phyloP scores from a whole-genome alignment of 2,113 vertebrate genomes.

The Tachycineta bicolor region DNA sequence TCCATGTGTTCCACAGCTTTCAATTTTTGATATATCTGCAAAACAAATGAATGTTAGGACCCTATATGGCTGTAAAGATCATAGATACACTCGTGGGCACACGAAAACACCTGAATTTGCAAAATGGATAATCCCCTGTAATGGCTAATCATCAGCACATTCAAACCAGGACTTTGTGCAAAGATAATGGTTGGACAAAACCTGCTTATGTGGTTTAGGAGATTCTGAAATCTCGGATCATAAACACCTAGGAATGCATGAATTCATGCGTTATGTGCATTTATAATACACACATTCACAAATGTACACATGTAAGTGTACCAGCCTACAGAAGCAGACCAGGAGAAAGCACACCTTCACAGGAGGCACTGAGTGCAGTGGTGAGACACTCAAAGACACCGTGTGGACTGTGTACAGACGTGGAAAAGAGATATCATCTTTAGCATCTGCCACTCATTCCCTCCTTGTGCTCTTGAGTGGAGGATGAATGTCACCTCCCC shows the following conservation, averaged over 20 bases:
- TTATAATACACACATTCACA: not conserved
- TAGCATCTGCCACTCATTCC: not conserved
- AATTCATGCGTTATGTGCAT: not conserved
- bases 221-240: not conserved
- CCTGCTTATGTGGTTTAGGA: not conserved
- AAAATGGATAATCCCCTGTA: not conserved
- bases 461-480: not conserved
- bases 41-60: constrained; percentile 1
- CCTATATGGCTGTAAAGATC: not conserved
- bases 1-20: constrained; percentile 81
- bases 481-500: not conserved
- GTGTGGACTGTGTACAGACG: not conserved
- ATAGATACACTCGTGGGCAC: not conserved
- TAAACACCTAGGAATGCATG: not conserved
- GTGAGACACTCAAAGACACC: not conserved
- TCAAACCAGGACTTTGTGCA: not conserved
- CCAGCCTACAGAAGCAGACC: not conserved
- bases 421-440: not conserved
- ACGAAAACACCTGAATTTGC: not conserved
- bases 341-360: not conserved
- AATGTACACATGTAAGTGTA: not conserved
- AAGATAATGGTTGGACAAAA: not conserved
- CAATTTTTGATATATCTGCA: constrained; percentile 82
- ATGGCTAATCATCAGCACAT: not conserved
- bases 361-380: not conserved